Evolutionary conservation across 2,888 invertebrate species (phyloP).

Genomic region (Prosopocoilus inquinatus): DNA sequence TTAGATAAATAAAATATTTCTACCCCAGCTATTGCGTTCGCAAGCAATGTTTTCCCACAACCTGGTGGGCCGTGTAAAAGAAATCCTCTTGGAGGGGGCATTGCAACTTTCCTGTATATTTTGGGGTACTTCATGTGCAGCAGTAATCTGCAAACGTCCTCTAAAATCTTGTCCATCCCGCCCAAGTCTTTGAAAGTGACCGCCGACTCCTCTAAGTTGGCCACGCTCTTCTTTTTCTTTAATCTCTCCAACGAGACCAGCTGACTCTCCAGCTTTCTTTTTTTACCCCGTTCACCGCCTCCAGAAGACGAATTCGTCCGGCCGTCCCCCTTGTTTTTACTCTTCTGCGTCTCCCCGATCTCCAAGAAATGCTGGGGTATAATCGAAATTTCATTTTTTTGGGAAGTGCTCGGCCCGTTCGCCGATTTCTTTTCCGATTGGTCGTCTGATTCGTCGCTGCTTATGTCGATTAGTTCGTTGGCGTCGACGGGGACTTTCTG

Average conservation of each 20-base stretch:
- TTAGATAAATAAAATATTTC: conserved; percentile 18
- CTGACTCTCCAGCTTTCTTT: conserved; percentile 43
- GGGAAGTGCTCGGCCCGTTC: conserved; percentile 51
- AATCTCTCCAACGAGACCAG: conserved; percentile 41
- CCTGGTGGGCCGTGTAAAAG: conserved; percentile 95
- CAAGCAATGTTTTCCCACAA: conserved; percentile 84
- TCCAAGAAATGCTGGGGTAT: conserved; percentile 13
- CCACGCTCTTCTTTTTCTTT: conserved; percentile 49
- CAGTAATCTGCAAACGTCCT: conserved; percentile 53
- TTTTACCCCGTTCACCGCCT: conserved; percentile 37
- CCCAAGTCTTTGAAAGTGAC: conserved; percentile 75
- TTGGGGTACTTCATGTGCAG: conserved; percentile 88
- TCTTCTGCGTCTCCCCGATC: conserved; percentile 22
- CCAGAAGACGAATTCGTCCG: not conserved
- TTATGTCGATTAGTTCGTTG: conserved; percentile 75
- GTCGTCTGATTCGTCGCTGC: conserved; percentile 70
- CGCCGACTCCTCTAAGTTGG: conserved; percentile 46
- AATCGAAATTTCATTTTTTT: conserved; percentile 35
- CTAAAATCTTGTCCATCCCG: conserved; percentile 73
- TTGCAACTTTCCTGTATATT: conserved; percentile 80
- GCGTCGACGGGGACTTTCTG: conserved; percentile 54
- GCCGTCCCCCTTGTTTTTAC: not conserved
- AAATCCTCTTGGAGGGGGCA: conserved; percentile 86
- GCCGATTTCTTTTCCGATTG: conserved; percentile 32
- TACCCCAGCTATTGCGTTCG: conserved; percentile 79